These are phyloP conservation scores for Lamellibrachia columna DNA, from an alignment of 2,888 invertebrate species.

Conservation along the genomic window DNA sequence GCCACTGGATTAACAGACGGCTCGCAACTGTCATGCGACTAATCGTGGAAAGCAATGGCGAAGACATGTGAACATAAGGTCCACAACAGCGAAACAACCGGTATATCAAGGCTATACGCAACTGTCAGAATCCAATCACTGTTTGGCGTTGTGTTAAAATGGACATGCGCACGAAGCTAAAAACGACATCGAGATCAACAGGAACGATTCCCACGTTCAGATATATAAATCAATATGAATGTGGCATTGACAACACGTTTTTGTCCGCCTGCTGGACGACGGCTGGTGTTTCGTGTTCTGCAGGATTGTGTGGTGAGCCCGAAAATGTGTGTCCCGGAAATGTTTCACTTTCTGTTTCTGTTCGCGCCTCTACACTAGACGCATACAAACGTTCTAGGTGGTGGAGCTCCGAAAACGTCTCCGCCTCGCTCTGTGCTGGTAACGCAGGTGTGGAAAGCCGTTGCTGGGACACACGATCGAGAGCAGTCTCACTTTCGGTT, in stretches of 20 bases:
- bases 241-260: background rate
- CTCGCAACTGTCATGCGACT: background rate
- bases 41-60: background rate
- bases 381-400: background rate
- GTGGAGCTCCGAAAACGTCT: background rate
- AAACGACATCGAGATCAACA: too few species aligned
- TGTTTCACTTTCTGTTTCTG: background rate
- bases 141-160: background rate
- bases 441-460: background rate
- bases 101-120: background rate
- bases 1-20: background rate
- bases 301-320: too few species aligned
- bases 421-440: background rate
- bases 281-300: too few species aligned
- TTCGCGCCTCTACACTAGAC: background rate
- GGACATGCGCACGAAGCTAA: background rate
- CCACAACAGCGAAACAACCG: background rate
- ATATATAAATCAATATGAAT: background rate
- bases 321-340: background rate
- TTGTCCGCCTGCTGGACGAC: background rate
- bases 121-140: background rate
- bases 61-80: background rate
- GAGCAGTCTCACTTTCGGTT: background rate
- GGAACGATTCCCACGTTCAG: background rate
- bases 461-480: background rate